Evolutionary conservation across 2,113 vertebrate species (phyloP).

Genomic region (Esox niger): DNA sequence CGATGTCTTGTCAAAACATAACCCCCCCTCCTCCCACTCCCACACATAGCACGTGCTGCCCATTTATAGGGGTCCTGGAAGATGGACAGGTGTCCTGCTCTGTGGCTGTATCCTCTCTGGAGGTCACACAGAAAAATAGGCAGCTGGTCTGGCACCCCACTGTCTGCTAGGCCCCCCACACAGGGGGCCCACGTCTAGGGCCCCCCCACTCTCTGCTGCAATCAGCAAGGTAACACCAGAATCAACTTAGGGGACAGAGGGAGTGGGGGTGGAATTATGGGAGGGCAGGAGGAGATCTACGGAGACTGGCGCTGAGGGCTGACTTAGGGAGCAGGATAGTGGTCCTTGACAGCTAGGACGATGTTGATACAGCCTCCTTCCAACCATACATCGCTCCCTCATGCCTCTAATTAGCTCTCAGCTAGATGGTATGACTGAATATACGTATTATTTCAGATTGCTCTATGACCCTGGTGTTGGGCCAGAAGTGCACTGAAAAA

Average conservation of each 20-base stretch:
- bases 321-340: not conserved
- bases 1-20: not conserved
- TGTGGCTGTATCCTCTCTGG: slow-evolving; percentile 42
- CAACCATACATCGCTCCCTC: no score
- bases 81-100: slow-evolving; percentile 68
- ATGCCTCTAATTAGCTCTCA: not conserved
- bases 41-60: no score
- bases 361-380: slow-evolving; percentile 38
- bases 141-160: slow-evolving; percentile 66
- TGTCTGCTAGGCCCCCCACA: no score
- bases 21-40: no score
- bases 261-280: not conserved
- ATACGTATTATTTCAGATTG: not conserved
- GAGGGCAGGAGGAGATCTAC: not conserved
- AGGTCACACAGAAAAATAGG: slow-evolving; percentile 42
- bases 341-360: slow-evolving; percentile 19
- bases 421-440: not conserved
- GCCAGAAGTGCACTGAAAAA: not conserved
- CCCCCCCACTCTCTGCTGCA: not conserved
- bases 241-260: slow-evolving; percentile 38
- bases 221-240: not conserved
- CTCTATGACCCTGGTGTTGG: not conserved
- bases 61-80: slow-evolving; percentile 61
- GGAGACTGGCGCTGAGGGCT: not conserved
- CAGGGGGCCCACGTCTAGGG: no score